These are phyloP conservation scores for Rachycentron canadum DNA, from an alignment of 2,797 vertebrate species.

Conservation along the genomic window DNA sequence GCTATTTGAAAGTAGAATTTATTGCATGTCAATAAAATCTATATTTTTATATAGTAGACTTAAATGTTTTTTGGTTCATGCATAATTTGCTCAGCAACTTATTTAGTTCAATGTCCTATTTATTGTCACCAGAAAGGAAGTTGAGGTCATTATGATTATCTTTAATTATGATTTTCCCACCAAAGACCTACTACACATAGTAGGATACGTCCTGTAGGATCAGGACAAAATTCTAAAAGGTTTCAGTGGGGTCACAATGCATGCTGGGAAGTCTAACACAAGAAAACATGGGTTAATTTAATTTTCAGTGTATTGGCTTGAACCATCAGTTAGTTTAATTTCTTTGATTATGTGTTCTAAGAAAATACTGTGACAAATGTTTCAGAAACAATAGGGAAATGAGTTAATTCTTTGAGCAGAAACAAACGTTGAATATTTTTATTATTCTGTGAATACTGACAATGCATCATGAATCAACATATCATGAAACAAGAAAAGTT, in stretches of 20 bases:
- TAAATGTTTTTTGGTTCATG: neutral
- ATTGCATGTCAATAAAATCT: neutral
- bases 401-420: neutral
- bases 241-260: constrained; percentile 1
- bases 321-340: neutral
- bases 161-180: too few relatives aligned
- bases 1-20: too few relatives aligned
- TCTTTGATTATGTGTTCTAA: neutral
- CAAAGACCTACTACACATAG: too few relatives aligned
- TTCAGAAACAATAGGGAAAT: neutral
- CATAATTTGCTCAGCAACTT: neutral
- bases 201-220: too few relatives aligned
- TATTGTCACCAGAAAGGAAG: constrained; percentile 1
- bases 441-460: constrained; percentile 18
- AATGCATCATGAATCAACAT: constrained; percentile 30
- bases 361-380: neutral
- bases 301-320: neutral
- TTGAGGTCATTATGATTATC: too few relatives aligned
- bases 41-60: neutral
- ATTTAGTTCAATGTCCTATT: neutral
- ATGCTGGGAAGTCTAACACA: constrained; percentile 10
- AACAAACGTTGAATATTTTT: constrained; percentile 18
- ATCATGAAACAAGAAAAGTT: constrained; percentile 41
- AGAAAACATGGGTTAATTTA: neutral
- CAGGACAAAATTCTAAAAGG: too few relatives aligned